phyloP scores from a whole-genome alignment of 2,888 invertebrate species.

The Diplolepis rosae region DNA sequence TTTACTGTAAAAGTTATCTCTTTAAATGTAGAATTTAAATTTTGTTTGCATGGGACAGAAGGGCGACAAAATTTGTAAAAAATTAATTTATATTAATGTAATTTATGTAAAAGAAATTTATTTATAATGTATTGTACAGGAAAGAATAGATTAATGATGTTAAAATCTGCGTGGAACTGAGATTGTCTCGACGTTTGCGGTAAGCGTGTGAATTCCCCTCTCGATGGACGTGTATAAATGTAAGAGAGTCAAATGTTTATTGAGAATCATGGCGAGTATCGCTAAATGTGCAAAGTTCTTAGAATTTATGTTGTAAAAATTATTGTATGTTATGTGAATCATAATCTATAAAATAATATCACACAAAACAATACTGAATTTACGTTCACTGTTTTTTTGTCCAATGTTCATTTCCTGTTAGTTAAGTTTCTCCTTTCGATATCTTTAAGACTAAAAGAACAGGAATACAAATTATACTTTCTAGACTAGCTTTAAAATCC shows the following conservation, averaged over 20 bases:
- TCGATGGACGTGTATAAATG: slow-evolving; percentile 42
- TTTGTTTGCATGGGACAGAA: neutral
- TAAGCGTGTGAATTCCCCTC: slow-evolving; percentile 32
- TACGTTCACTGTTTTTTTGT: neutral
- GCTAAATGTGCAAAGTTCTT: slow-evolving; percentile 62
- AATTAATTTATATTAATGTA: neutral
- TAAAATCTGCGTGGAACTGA: slow-evolving; percentile 6
- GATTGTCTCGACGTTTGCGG: slow-evolving; percentile 7
- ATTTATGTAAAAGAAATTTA: neutral
- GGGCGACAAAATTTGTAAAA: neutral
- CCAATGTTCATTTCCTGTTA: neutral
- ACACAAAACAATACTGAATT: neutral
- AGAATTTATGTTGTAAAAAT: slow-evolving; percentile 58
- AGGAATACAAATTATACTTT: neutral
- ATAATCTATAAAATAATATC: slow-evolving; percentile 41
- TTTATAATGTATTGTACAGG: slow-evolving; percentile 36
- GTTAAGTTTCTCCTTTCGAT: neutral
- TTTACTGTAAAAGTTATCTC: neutral
- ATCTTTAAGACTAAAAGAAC: neutral
- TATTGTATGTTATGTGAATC: slow-evolving; percentile 53
- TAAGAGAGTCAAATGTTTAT: slow-evolving; percentile 50
- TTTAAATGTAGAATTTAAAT: too few relatives aligned
- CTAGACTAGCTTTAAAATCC: neutral
- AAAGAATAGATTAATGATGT: neutral
- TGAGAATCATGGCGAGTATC: slow-evolving; percentile 46